These are phyloP conservation scores for Haemorhous mexicanus DNA, from an alignment of 2,113 vertebrate species.

Conservation along the genomic window DNA sequence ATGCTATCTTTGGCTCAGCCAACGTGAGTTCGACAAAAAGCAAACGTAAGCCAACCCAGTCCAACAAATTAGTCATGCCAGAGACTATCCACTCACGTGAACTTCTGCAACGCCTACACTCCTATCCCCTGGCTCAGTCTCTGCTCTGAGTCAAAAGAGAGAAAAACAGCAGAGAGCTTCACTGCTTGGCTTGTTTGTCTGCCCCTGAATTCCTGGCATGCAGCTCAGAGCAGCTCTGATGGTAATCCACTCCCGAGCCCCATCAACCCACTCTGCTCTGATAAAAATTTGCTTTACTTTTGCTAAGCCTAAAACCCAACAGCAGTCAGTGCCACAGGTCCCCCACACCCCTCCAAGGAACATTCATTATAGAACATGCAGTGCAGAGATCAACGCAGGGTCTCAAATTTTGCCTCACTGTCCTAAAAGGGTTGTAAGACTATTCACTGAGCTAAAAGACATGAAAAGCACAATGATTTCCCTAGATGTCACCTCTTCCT, in stretches of 20 bases:
- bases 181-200: not conserved
- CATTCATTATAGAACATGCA: not conserved
- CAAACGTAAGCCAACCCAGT: not conserved
- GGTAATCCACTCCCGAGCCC: not conserved
- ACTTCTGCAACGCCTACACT: conserved; percentile 19
- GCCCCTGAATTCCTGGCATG: not conserved
- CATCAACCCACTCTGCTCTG: not conserved
- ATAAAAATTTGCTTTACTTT: not conserved
- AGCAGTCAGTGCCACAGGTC: not conserved
- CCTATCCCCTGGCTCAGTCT: not conserved
- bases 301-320: not conserved
- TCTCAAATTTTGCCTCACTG: not conserved
- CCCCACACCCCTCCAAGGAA: not conserved
- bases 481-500: not conserved
- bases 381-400: accelerated
- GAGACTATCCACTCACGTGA: conserved; percentile 34
- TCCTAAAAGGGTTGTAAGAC: not conserved
- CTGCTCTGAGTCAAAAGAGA: not conserved
- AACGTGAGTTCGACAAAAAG: not conserved
- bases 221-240: conserved; percentile 4
- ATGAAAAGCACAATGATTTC: not conserved
- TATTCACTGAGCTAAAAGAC: not conserved
- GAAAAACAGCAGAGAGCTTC: conserved; percentile 8
- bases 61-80: conserved; percentile 39
- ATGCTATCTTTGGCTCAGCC: conserved; percentile 22